Evolutionary conservation across 2,797 vertebrate species (phyloP), one percentile per base, ranked within the genome.

Genomic region (Sphenodon punctatus): DNA sequence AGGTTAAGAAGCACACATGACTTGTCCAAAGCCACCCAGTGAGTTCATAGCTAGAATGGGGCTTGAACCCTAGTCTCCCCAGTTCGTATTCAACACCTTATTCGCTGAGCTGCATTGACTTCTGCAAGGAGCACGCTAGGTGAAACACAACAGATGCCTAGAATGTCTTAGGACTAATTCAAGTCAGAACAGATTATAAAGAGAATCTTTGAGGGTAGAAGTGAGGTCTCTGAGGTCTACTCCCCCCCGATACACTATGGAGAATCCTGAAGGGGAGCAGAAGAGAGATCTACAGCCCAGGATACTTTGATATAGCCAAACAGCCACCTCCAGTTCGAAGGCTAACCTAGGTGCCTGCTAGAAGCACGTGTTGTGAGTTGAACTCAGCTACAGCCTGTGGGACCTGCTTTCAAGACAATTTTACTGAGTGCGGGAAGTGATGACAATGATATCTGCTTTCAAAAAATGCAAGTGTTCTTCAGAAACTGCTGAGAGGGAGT

Each of bases 401-500:
- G 55, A 84, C 23, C 69, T 76, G 59, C 58, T 53, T 79, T 79
- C 70, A 22, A 30, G 49, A 55, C 66, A 17, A 36, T 45, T 71
- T 73, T 49, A 67, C 68, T 25, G 4, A 6, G 41, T 68, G 46
- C 17, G 36, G 48, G 36, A 8, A 2, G 6, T 85, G 53, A 56
- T 53, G 67, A 85, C 80, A 85, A 69, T 39, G 81, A 51, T 46
- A 1, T 55, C 49, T 17, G 1, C 56, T 59, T 61, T 82, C 60
- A 67, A 75, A n/a, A 81, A 12, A 58, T 0, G 0, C 10, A 49
- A 67, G 79, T n/a, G 70, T 72, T 60, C 67, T 82, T 73, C 22
- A 41, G 39, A 65, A 61, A 56, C 72, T 80, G 85, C 67, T 32
- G 20, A 82, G 61, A 34, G 34, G 46, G 78, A 86, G 73, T 64